phyloP scores from a whole-genome alignment of 2,797 vertebrate species.

The Neoniphon sammara region DNA sequence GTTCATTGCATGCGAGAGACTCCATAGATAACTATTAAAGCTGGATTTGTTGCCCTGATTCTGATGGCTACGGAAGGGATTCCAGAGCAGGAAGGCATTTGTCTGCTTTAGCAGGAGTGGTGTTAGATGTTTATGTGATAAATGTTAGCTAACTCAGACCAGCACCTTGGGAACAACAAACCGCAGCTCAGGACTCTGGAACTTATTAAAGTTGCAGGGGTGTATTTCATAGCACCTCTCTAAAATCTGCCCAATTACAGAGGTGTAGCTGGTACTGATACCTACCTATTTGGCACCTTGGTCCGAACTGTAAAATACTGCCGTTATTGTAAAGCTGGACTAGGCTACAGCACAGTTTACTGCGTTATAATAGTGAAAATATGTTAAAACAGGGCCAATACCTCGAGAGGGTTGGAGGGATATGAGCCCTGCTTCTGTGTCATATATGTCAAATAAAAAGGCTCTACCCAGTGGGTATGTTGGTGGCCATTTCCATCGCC shows the following conservation, averaged over 20 bases:
- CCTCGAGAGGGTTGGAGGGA: slow-evolving; percentile 13
- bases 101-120: slow-evolving; percentile 87
- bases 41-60: slow-evolving; percentile 86
- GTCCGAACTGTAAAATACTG: slow-evolving; percentile 58
- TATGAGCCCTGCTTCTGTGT: slow-evolving; percentile 46
- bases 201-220: slow-evolving; percentile 86
- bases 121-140: slow-evolving; percentile 87
- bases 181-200: slow-evolving; percentile 81
- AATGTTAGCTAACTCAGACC: slow-evolving; percentile 85
- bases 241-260: slow-evolving; percentile 85
- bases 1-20: slow-evolving; percentile 89
- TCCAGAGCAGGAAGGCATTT: slow-evolving; percentile 86
- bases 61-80: slow-evolving; percentile 81
- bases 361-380: slow-evolving; percentile 33
- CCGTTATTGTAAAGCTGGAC: slow-evolving; percentile 45
- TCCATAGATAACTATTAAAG: slow-evolving; percentile 95
- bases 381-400: slow-evolving; percentile 45
- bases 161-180: slow-evolving; percentile 84
- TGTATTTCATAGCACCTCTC: slow-evolving; percentile 81
- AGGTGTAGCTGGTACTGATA: slow-evolving; percentile 72
- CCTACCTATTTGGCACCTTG: slow-evolving; percentile 61
- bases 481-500: slow-evolving; percentile 53
- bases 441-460: slow-evolving; percentile 62
- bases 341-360: slow-evolving; percentile 39
- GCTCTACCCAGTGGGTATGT: slow-evolving; percentile 53